Evolutionary conservation across 2,797 vertebrate species (phyloP).

Genomic region (Eptatretus atami): DNA sequence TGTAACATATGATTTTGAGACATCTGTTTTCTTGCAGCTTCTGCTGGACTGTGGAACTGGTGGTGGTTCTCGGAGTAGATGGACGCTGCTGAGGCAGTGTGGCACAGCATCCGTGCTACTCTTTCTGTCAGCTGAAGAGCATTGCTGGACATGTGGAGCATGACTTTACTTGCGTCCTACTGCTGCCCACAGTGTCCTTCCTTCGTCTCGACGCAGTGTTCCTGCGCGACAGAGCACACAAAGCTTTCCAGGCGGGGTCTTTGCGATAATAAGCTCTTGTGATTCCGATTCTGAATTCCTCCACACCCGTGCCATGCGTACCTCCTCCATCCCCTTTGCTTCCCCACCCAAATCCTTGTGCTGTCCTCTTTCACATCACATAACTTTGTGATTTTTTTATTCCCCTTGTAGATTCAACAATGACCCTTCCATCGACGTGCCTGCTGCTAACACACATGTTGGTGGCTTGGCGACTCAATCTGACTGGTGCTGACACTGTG

Average conservation of each 20-base stretch:
- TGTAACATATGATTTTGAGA: too few species aligned
- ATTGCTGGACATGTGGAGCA: slow-evolving; percentile 95
- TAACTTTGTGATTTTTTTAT: not conserved
- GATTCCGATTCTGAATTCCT: too few species aligned
- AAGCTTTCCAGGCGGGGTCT: slow-evolving; percentile 45
- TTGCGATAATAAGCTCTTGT: too few species aligned
- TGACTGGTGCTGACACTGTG: slow-evolving; percentile 84
- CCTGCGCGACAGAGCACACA: slow-evolving; percentile 62
- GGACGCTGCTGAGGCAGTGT: slow-evolving; percentile 55
- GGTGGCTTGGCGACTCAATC: slow-evolving; percentile 73
- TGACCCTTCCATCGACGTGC: slow-evolving; percentile 86
- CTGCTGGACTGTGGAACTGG: slow-evolving; percentile 75
- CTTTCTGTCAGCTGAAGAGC: slow-evolving; percentile 95
- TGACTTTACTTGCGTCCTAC: slow-evolving; percentile 65
- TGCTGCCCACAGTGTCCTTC: slow-evolving; percentile 61
- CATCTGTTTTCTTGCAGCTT: slow-evolving; percentile 19
- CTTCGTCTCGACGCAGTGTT: slow-evolving; percentile 67
- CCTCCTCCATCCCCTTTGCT: too few species aligned
- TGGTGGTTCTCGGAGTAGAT: slow-evolving; percentile 34
- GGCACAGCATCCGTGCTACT: slow-evolving; percentile 81
- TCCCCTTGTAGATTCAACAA: slow-evolving; percentile 55
- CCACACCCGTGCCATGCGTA: too few species aligned
- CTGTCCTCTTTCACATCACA: not conserved
- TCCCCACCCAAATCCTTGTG: not conserved
- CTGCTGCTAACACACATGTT: slow-evolving; percentile 76